Base-by-base conservation (phyloP, 2,113 vertebrate species). In the Uropsilus gracilis region DNA sequence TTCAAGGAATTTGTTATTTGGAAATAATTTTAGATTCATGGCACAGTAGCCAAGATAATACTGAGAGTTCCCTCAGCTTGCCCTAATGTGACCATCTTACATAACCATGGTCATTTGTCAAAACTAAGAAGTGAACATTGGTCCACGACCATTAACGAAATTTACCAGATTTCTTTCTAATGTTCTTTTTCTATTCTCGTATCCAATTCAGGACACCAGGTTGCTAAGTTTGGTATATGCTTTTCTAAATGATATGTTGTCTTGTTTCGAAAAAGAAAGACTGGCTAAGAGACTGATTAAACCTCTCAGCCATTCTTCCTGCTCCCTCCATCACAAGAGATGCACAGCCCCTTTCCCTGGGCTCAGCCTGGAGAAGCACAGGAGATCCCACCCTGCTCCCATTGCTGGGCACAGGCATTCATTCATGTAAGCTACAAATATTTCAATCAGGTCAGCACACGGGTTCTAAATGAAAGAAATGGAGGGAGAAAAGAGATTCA, bases 381-480 rank as follows among this genome's bases (percentile, higher is more conserved):
- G 75, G 55, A 63, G 55, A 42, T 46, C 20, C 34, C 64, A 32
- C 37, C 50, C 82, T 73, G 72, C 80, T 81, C 64, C 73, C 28
- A 24, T 37, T 7, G 64, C 48, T 39, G 6, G 72, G 39, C 37
- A 39, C 22, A 61, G 55, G 66, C 78, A 37, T 64, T 69, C 20
- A 12, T 71, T 82, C 80, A 24, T 37, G 64, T 55, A 28, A 37
- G 76, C 83, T 95, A 95, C 89, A 69, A 96, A 92, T 84, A 92
- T 42, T 94, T 64, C 88, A 94, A 66, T 64, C 63, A 85, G 87
- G 92, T 94, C 91, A 90, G 17, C 48, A 61, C 39, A 71, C 37
- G 59, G 75, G 69, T 94, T 97, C 90, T 59, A 96, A 91, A 84
- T 80, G 87, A 76, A 96, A 84, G 91, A 94, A 89, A 85, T 37